Conservation (phyloP, 2,113 vertebrate species). For the Climacteris rufus region DNA sequence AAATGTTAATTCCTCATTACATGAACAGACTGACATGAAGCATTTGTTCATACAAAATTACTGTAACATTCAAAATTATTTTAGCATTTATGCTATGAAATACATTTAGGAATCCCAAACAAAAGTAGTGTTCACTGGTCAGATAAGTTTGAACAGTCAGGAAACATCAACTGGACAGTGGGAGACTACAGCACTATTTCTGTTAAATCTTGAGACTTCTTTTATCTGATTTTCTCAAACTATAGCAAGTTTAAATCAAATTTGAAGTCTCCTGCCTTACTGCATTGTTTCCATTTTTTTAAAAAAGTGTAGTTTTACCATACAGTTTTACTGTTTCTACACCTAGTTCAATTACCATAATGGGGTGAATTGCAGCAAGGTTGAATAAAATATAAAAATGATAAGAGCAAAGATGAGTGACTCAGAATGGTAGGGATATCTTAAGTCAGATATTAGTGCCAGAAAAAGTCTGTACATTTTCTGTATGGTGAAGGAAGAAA, state of each 20-base stretch:
- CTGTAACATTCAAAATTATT: not conserved
- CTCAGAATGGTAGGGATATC: not conserved
- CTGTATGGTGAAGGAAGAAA: not conserved
- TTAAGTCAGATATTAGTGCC: not conserved
- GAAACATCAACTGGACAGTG: not conserved
- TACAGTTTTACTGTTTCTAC: not conserved
- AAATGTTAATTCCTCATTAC: not conserved
- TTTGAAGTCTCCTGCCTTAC: not conserved
- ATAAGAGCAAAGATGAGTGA: not conserved
- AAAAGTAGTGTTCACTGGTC: not conserved
- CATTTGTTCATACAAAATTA: not conserved
- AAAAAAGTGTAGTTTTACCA: not conserved
- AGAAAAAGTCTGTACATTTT: not conserved
- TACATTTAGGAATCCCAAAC: not conserved
- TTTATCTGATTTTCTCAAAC: not conserved
- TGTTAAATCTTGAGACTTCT: not conserved
- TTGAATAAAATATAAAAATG: not conserved
- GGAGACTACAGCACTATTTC: not conserved
- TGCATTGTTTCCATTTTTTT: not conserved
- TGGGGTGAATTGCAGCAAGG: accelerated
- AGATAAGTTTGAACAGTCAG: not conserved
- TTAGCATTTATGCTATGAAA: not conserved
- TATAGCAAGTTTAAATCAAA: not conserved
- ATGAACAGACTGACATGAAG: not conserved
- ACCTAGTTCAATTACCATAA: not conserved